Base-by-base conservation (phyloP, 1,140 invertebrate genomes). In the Holcopasites calliopsidis region DNA sequence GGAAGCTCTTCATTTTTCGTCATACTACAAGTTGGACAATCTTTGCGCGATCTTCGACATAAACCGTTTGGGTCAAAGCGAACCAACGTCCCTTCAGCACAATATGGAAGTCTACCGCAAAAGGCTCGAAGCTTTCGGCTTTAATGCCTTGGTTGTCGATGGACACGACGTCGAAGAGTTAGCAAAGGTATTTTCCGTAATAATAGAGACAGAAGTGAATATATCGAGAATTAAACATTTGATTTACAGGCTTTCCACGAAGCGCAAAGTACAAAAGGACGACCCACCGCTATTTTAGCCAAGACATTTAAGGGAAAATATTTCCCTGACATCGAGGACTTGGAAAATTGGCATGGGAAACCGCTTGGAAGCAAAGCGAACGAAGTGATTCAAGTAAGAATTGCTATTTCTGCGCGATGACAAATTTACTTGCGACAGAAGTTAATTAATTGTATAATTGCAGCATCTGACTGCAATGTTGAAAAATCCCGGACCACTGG, bases 261-360 rank as follows among this genome's bases (percentile, higher is more conserved):
- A 88, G 97, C 97, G 1, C 92, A 95, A 33, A 90, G 90, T 31
- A 95, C 94, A 0, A 95, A 95, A 87, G 97, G 94, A 42, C 96
- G 96, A 87, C 99, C 99, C 33, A 98, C 98, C 18, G 98, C 97
- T 57, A 94, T 99, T 44, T 91, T 99, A 60, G 97, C 97, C 31
- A 99, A 99, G 92, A 99, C 99, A 0, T 98, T 94, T 88, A 99
- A 99, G 92, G 99, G 99, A 6, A 97, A 95, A 88, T 95, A 95
- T 77, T 98, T 98, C 89, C 94, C 95, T 62, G 93, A 94, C 38
- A 97, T 99, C 87, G 98, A 99, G 91, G 96, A 99, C 92, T 55
- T 94, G 76, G 95, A 98, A 57, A 98, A 99, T 89, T 99, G 98
- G 98, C 99, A 99, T 89, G 99, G 99, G 49, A 99, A 99, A 88